These are phyloP conservation scores for Pundamilia nyererei DNA, from an alignment of 2,113 vertebrate species.

Conservation along the genomic window DNA sequence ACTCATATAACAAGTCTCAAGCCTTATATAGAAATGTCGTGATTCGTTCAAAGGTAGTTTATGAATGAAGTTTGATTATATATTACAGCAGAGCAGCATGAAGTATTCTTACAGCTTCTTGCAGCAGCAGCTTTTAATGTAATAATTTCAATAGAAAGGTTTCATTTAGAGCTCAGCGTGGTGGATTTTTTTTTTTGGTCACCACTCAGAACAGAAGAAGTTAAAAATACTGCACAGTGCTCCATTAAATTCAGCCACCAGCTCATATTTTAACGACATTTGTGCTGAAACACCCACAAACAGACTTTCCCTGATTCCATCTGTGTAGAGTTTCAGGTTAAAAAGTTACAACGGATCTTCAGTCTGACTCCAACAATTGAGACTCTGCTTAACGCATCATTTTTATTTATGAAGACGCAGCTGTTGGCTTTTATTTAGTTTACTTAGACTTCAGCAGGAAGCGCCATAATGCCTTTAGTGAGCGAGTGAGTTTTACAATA, in stretches of 20 bases:
- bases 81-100: not conserved
- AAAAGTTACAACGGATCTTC: slow-evolving; percentile 10
- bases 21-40: not conserved
- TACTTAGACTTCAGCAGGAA: not conserved
- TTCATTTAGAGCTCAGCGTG: not conserved
- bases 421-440: not conserved
- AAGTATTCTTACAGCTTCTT: not conserved
- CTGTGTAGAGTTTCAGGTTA: slow-evolving; percentile 9
- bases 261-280: not conserved
- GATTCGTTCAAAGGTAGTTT: not conserved
- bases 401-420: not conserved
- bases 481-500: not conserved
- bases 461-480: not conserved
- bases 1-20: not conserved
- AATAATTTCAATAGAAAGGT: not conserved
- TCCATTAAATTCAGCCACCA: not conserved
- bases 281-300: not conserved
- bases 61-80: not conserved
- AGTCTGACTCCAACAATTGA: not conserved
- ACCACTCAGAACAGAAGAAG: not conserved
- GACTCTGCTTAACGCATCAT: not conserved
- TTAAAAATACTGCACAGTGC: slow-evolving; percentile 6
- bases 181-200: not conserved
- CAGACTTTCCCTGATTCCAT: not conserved
- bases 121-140: not conserved